Evolutionary conservation across 2,888 invertebrate species (phyloP), one percentile per base, ranked within the genome.

Genomic region (Latrodectus elegans): DNA sequence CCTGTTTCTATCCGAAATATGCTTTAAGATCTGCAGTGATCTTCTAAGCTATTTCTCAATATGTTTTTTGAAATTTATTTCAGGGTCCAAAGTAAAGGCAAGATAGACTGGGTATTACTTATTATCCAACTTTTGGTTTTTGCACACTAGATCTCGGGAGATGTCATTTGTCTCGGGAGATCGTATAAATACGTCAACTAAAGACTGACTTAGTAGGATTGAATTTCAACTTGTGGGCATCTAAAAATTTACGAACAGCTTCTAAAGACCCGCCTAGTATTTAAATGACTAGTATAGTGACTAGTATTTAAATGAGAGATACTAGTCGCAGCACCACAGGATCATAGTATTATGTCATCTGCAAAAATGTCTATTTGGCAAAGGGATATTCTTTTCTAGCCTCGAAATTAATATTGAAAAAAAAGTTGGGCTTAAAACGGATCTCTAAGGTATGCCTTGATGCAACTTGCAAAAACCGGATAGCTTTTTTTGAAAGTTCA

Each of bases 321-420:
- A 49, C 26, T 38, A 71, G 26, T 71, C 52, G 4, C 71, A 26
- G 71, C 26, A 71, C 71, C 49, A 49, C 71, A 26, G 71, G 6
- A 71, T 9, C 71, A 71, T n/a, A 71, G n/a, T 8, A 71, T 38
- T 22, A 71, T 71, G 12, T 8, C 38, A 38, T 71, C 49, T n/a
- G 26, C 71, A 71, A 71, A 71, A 71, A 71, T 71, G 71, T 15
- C 49, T 71, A 71, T 71, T 51, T 71, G 71, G 10, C 49, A 71
- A 71, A 4, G 49, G 71, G 71, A 11, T 38, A 71, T n/a, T 22
- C 49, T 38, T 71, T 71, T 71, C 14, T 55, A 14, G 3, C 6
- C 55, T 55, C 22, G 22, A 22, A 22, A 22, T 22, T 22, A 22
- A 22, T 1, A 22, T 22, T 22, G 22, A 22, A 22, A 22, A 22